Base-by-base conservation (phyloP, 2,113 vertebrate genomes). In the Microcebus ravelobensis region DNA sequence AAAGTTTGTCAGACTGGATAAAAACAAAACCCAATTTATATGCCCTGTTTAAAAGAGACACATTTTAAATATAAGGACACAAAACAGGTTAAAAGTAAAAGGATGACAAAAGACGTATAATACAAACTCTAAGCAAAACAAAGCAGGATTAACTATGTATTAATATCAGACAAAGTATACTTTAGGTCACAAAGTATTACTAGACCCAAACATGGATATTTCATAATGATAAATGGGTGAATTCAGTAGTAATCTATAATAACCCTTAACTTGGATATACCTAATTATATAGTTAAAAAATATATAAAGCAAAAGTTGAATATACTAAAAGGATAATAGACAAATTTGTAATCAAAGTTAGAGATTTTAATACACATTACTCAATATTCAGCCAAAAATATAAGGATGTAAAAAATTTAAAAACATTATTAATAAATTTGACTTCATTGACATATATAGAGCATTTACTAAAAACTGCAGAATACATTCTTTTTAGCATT, bases 141-240 rank as follows among this genome's bases (percentile, higher is more conserved):
- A 85, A 90, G 55, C 63, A 90, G 45, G 10, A 14, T 45, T 65
- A 89, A 42, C 39, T 90, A 36, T 90, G 48, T 59, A 12, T 86
- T 59, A 91, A 81, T 81, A 81, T 81, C 67, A 90, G 73, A 63
- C 81, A 91, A 81, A 96, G 50, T 81, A 82, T 18, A 80, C 82
- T 76, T 87, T 74, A 94, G 45, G 65, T 83, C 83, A 52, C 59
- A 42, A 94, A 76, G 82, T 61, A 61, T 94, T 76, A 61, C 3
- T 68, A 67, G 48, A 90, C 23, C 55, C 48, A 57, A 90, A 87
- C 91, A 68, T 65, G 25, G 20, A 59, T 31, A 82, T 87, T 87
- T 55, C 29, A 65, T 86, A 74, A 92, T 74, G 27, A 74, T 52
- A 81, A 80, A 15, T 83, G 6, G 67, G 45, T 88, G 61, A 91